Conservation (phyloP, 2,888 invertebrate species). For the Automeris io region DNA sequence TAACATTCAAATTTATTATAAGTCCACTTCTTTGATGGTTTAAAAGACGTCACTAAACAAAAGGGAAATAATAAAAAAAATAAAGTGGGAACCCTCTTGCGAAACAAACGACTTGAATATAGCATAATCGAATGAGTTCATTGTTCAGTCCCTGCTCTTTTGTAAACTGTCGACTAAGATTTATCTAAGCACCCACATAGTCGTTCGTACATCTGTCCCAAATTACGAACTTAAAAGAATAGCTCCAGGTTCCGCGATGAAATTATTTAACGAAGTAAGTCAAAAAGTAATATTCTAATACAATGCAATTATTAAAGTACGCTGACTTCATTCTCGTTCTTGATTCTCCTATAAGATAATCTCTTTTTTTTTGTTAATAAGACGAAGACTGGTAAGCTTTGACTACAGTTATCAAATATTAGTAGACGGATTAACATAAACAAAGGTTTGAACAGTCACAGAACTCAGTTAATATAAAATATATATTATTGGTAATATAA, state of each 20-base stretch:
- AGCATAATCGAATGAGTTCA: conserved; percentile 52
- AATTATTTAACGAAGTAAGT: conserved; percentile 46
- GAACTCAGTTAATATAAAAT: too few species aligned
- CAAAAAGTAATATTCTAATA: conserved; percentile 33
- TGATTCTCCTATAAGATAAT: too few species aligned
- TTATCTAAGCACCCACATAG: conserved; percentile 40
- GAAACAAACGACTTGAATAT: conserved; percentile 34
- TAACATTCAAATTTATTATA: conserved; percentile 22
- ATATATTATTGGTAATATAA: too few species aligned
- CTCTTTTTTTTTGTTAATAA: too few species aligned
- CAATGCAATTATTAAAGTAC: conserved; percentile 27
- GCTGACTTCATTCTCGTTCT: too few species aligned
- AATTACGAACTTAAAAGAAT: conserved; percentile 52
- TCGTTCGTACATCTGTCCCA: conserved; percentile 41
- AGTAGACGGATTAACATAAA: too few species aligned
- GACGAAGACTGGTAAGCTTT: not conserved
- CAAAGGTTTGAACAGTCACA: too few species aligned
- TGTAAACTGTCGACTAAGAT: conserved; percentile 47
- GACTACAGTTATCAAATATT: not conserved
- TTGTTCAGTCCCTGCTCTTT: conserved; percentile 44
- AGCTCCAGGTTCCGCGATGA: conserved; percentile 29
- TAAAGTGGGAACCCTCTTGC: conserved; percentile 32
- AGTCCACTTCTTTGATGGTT: conserved; percentile 22
- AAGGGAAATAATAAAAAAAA: conserved; percentile 39
- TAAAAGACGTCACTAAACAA: conserved; percentile 29